A percentile compares a stretch with the other conserved stretches of the same genome.
Conservation (phyloP, 2,113 vertebrate species). For the Piliocolobus tephrosceles region DNA sequence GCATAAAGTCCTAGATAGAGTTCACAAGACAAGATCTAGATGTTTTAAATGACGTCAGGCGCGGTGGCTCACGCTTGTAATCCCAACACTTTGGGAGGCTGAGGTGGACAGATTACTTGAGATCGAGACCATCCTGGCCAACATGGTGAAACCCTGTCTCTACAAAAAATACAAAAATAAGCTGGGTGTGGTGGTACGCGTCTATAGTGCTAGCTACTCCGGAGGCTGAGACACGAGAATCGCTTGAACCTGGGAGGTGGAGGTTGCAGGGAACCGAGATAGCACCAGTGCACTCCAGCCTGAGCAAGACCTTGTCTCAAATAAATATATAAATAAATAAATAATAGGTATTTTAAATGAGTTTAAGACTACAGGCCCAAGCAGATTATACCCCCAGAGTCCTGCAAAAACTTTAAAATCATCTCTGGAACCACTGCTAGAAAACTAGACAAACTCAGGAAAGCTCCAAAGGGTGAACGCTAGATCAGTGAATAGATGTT, state of each 20-base stretch:
- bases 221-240: not conserved
- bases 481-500: not conserved
- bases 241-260: not conserved
- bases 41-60: not conserved
- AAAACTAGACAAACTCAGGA: not conserved
- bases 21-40: not conserved
- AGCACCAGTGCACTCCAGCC: not conserved
- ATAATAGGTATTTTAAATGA: not conserved
- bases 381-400: not conserved
- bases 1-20: not conserved
- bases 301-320: not conserved
- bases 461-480: not conserved
- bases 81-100: not conserved
- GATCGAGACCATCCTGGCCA: not conserved
- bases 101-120: not conserved
- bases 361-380: not conserved
- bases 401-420: not conserved
- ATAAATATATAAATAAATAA: not conserved
- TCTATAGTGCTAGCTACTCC: not conserved
- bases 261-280: not conserved
- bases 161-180: not conserved
- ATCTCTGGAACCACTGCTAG: not conserved
- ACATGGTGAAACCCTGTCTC: not conserved
- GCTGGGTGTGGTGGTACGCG: accelerated
- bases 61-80: accelerated